Base-by-base conservation (phyloP, 1,140 invertebrate genomes). In the Zelostemma sp. region DNA sequence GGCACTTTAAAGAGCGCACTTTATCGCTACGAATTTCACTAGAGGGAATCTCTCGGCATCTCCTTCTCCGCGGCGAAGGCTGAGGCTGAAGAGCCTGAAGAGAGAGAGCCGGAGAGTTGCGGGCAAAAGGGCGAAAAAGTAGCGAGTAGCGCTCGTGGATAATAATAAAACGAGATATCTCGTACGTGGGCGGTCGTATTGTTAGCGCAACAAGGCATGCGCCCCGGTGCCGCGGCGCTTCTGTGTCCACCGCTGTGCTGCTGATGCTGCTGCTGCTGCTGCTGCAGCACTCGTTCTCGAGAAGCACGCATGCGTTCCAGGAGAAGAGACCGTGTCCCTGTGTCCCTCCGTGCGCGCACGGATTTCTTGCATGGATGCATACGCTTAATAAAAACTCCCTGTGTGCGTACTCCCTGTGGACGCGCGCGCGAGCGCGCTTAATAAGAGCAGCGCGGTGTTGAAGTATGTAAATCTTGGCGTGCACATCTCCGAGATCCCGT, bases 151-250 rank as follows among this genome's bases (percentile, higher is more conserved):
- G 73, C 59, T 54, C 61, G 72, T 48, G 70, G 66, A 78, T 75
- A 79, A 79, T 77, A 79, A 77, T 78, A 72, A 78, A 72, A 78
- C 69, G 75, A 79, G 78, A 80, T 81, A 81, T 79, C 77, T 80
- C 74, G 77, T 78, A 75, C 67, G 79, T 80, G 78, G 79, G 79
- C 78, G 79, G 79, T 80, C 76, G 76, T 80, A 80, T 80, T 80
- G 76, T 80, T 80, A 78, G 75, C 73, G 74, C 79, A 78, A 78
- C 72, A 77, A 77, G 75, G 77, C 76, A 80, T 78, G 77, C 77
- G 77, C 57, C 63, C 19, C 45, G 63, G 41, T 71, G 58, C 59
- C 61, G 60, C 75, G 77, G 78, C 77, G 77, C 77, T 82, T 78
- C 80, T 78, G 74, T 79, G 70, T 75, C 73, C 70, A 65, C 70